Evolutionary conservation across 2,797 vertebrate species (phyloP).

Genomic region (Lepilemur ruficaudatus): DNA sequence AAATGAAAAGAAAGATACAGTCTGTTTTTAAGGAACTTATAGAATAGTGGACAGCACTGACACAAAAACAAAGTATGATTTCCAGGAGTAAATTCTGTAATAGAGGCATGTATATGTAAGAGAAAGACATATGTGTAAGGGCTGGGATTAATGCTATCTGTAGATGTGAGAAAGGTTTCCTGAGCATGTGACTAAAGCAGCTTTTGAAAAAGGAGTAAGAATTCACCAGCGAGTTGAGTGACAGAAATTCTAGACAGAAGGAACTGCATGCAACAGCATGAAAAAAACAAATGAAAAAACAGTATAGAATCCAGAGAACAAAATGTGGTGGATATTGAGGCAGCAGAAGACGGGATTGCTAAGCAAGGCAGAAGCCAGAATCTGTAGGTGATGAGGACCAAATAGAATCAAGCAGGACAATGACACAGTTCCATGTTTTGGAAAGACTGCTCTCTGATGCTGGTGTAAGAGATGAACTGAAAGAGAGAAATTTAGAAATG

Average conservation of each 20-base stretch:
- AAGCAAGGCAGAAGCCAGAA: neutral
- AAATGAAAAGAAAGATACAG: neutral
- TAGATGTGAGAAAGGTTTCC: neutral
- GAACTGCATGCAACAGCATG: neutral
- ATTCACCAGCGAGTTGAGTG: neutral
- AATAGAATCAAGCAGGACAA: neutral
- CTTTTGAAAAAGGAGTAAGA: conserved; percentile 11
- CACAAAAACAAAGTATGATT: neutral
- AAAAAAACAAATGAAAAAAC: neutral
- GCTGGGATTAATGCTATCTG: neutral
- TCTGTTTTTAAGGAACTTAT: neutral
- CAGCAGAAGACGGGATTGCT: neutral
- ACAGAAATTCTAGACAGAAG: neutral
- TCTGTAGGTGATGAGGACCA: neutral
- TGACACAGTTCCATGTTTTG: neutral
- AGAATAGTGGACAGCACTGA: neutral
- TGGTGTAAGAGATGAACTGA: neutral
- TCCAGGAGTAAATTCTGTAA: neutral
- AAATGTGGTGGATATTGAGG: neutral
- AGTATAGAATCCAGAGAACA: neutral
- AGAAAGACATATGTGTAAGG: neutral
- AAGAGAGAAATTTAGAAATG: conserved; percentile 11
- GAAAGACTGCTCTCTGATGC: neutral
- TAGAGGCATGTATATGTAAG: neutral
- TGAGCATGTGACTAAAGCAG: neutral